Evolutionary conservation across 1,140 invertebrate species (phyloP).

Genomic region (Drosophila paulistorum): DNA sequence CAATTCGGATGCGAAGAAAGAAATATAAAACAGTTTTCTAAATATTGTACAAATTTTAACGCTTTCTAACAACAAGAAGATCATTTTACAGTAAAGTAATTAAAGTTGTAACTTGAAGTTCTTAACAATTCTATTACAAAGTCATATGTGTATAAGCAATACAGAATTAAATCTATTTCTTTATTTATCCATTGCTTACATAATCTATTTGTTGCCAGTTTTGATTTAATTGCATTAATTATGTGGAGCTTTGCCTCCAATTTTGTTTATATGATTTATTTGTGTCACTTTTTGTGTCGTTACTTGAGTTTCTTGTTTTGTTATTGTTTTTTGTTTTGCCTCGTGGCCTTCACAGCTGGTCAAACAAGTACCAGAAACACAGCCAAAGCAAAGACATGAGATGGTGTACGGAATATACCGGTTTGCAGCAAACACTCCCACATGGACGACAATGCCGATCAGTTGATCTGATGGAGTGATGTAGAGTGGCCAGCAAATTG

Average conservation of each 20-base stretch:
- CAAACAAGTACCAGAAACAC: conserved; percentile 17
- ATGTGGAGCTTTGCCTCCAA: conserved; percentile 18
- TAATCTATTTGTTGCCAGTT: background rate
- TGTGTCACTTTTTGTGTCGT: conserved; percentile 15
- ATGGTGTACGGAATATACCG: conserved; percentile 8
- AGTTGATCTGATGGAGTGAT: background rate
- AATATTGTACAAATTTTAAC: no score
- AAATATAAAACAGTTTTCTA: no score
- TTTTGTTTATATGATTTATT: conserved; percentile 14
- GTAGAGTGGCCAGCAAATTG: conserved; percentile 1
- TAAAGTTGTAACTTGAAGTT: no score
- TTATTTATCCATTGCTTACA: conserved; percentile 8
- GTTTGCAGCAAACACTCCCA: conserved; percentile 23
- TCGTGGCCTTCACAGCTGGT: conserved; percentile 14
- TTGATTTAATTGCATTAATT: conserved; percentile 10
- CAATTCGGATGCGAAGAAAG: no score
- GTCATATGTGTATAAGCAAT: no score
- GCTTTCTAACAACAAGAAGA: no score
- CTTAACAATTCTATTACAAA: no score
- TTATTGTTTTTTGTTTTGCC: conserved; percentile 1
- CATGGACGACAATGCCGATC: conserved; percentile 6
- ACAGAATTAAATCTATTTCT: background rate
- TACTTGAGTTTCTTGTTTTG: conserved; percentile 8
- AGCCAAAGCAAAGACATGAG: background rate
- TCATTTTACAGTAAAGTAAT: no score